Conservation (phyloP, 2,797 vertebrate genomes). For the Catostomus latipinnis region DNA sequence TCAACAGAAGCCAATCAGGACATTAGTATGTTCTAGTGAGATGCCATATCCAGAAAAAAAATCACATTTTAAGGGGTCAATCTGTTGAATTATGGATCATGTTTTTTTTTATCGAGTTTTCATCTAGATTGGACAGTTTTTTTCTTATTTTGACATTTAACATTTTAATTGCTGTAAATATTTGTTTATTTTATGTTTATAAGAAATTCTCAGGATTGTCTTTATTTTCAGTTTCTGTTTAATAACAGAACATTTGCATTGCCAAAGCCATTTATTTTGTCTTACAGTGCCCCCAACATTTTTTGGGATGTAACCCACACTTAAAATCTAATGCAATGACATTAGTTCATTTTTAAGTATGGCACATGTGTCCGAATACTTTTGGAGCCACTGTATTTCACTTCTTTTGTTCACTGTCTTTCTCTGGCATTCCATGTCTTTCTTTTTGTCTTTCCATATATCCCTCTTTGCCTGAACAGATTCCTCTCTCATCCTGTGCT, state of each 20-base stretch:
- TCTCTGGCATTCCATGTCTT: constrained; percentile 25
- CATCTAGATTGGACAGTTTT: too few species aligned
- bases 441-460: constrained; percentile 49
- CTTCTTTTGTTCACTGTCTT: neutral
- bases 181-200: too few species aligned
- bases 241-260: too few species aligned
- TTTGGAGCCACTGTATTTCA: neutral
- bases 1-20: neutral
- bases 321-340: neutral
- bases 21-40: neutral
- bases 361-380: neutral
- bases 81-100: neutral
- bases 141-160: too few species aligned
- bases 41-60: neutral
- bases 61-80: neutral
- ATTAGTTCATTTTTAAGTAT: neutral
- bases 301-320: neutral
- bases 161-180: too few species aligned
- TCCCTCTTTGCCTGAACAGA: constrained; percentile 56
- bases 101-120: neutral
- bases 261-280: neutral
- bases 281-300: neutral
- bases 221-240: too few species aligned
- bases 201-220: too few species aligned
- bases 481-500: constrained; percentile 69